These are phyloP conservation scores for Pseudorhombus dupliciocellatus DNA, from an alignment of 2,113 vertebrate genomes.

Conservation along the genomic window DNA sequence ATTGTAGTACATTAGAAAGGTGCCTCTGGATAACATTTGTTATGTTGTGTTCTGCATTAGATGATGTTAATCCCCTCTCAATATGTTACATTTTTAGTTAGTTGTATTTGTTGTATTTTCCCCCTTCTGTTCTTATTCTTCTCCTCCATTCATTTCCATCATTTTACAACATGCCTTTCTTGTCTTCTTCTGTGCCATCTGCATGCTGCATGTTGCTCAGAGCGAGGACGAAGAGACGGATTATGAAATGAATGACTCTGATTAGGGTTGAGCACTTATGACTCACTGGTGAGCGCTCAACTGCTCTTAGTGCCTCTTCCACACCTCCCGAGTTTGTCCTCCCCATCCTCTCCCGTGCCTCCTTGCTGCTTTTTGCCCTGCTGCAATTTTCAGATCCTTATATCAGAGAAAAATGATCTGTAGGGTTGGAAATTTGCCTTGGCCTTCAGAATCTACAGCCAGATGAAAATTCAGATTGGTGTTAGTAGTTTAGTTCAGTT, in stretches of 20 bases:
- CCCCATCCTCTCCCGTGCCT: constrained; percentile 1
- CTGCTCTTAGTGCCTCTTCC: constrained; percentile 63
- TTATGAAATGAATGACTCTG: constrained; percentile 91
- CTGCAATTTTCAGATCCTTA: background rate
- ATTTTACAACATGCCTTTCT: constrained; percentile 63
- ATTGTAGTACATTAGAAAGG: background rate
- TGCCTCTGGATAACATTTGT: constrained; percentile 9
- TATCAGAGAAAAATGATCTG: background rate
- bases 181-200: constrained; percentile 77
- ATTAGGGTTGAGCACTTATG: constrained; percentile 84
- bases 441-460: background rate
- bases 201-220: constrained; percentile 84
- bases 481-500: constrained; percentile 5
- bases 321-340: constrained; percentile 21
- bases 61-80: constrained; percentile 8
- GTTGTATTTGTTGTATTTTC: constrained; percentile 19
- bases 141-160: constrained; percentile 47
- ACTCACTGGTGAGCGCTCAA: constrained; percentile 85
- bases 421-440: constrained; percentile 26
- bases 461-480: constrained; percentile 30
- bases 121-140: background rate
- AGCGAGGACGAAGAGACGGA: constrained; percentile 88
- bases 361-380: background rate
- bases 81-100: constrained; percentile 2
- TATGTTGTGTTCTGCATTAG: background rate